Conservation (phyloP, 2,797 vertebrate species). For the Capromys pilorides region DNA sequence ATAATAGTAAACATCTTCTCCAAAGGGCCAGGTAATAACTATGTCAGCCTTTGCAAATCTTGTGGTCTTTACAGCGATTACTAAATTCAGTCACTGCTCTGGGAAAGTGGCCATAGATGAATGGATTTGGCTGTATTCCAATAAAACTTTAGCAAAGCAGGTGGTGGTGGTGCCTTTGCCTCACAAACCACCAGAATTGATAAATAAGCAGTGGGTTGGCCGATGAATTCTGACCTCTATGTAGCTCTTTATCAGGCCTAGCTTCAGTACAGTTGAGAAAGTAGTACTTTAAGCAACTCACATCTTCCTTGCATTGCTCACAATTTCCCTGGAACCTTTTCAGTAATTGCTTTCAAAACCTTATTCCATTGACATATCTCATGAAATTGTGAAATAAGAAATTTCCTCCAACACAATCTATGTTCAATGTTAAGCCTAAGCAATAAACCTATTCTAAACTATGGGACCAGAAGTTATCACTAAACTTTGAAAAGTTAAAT, state of each 20-base stretch:
- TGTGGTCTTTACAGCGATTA: neutral
- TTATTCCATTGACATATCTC: neutral
- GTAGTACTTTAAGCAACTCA: neutral
- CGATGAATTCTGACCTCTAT: neutral
- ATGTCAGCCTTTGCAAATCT: neutral
- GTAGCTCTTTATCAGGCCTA: neutral
- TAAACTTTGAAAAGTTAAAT: neutral
- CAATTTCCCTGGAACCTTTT: neutral
- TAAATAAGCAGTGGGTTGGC: neutral
- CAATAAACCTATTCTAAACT: neutral
- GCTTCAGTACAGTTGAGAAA: neutral
- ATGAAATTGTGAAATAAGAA: slow-evolving; percentile 24
- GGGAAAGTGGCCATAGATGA: neutral
- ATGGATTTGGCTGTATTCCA: neutral
- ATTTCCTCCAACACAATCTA: neutral
- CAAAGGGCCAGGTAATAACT: neutral
- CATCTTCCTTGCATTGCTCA: neutral
- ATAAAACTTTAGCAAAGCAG: neutral
- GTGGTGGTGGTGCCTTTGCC: neutral
- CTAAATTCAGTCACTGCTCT: neutral
- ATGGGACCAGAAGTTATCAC: neutral
- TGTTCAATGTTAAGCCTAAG: neutral
- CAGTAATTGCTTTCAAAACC: neutral
- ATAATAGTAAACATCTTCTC: neutral
- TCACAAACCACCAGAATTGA: neutral